Percentiles rank a stretch among this genome's conserved stretches.
phyloP scores from a whole-genome alignment of 2,797 vertebrate genomes.

The Semaprochilodus insignis region DNA sequence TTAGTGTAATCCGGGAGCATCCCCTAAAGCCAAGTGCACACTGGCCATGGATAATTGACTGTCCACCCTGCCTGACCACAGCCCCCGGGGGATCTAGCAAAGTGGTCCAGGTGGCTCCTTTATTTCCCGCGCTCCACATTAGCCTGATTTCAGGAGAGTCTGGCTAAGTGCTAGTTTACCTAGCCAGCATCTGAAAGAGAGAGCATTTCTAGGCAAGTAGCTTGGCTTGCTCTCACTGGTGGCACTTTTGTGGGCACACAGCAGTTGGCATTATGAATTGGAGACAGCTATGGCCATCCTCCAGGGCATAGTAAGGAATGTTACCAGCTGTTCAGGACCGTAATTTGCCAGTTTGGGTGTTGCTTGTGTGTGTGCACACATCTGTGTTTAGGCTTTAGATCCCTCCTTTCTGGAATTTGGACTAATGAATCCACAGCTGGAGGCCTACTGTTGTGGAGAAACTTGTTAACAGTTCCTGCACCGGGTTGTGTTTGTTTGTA shows the following conservation, averaged over 20 bases:
- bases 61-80: conserved; percentile 20
- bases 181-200: conserved; percentile 33
- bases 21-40: conserved; percentile 53
- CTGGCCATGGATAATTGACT: conserved; percentile 64
- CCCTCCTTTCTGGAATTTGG: conserved; percentile 37
- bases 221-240: conserved; percentile 38
- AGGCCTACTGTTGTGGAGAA: conserved; percentile 38
- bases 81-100: conserved; percentile 26
- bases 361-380: conserved; percentile 20
- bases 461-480: conserved; percentile 26
- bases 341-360: conserved; percentile 61
- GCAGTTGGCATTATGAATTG: conserved; percentile 56
- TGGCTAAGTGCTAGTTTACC: conserved; percentile 28
- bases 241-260: conserved; percentile 45
- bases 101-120: conserved; percentile 50
- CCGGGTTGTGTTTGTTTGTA: conserved; percentile 15
- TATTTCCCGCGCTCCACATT: conserved; percentile 47
- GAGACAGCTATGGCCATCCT: conserved; percentile 62
- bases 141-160: conserved; percentile 10
- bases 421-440: conserved; percentile 55
- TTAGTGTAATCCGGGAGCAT: conserved; percentile 62
- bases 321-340: conserved; percentile 69
- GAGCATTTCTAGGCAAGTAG: conserved; percentile 25
- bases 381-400: conserved; percentile 39
- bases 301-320: conserved; percentile 65